Evolutionary conservation across 2,797 vertebrate species (phyloP), one percentile per base, ranked within the genome.

Genomic region (Clamator glandarius): DNA sequence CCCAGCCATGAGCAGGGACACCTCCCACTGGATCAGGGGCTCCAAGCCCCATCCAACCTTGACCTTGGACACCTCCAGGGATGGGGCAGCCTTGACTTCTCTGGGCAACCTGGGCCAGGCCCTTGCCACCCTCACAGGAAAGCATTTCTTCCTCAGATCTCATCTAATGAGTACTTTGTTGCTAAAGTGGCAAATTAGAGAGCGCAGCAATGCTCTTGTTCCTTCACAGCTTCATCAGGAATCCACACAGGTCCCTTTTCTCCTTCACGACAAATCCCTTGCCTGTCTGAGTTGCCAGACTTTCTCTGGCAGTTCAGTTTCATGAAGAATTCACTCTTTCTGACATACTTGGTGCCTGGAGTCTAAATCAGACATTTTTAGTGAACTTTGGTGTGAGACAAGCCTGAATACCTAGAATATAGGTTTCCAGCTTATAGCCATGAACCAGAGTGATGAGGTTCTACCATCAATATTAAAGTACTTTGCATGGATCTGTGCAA

Each of bases 401-500:
- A 66, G 25, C 10, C 67, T 92, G 94, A 87, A 92, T 93, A 75
- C 85, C 93, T 94, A 73, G 76, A 78, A 66, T 15, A 55, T 39
- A 72, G 46, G 52, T 41, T 90, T 70, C n/a, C 64, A 57, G n/a
- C 52, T 59, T 55, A 76, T 75, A 86, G 82, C n/a, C 6, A 0
- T 24, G 44, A 69, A 35, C 51, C 75, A 39, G 54, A 26, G 57
- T 15, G 68, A 28, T 46, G 87, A 84, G 69, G 67, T 42, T 46
- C 20, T 28, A n/a, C 87, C 92, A 62, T 64, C 59, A 70, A 18
- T 66, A 48, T 59, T 26, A 18, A 62, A 66, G 31, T 72, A 39
- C 59, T 91, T 73, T 42, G 63, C 63, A 82, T 86, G 57, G 61
- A 41, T 94, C 84, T 79, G 76, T 31, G 41, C 58, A 83, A 85